These are phyloP conservation scores for Rachycentron canadum DNA, from an alignment of 2,797 vertebrate species.

Conservation along the genomic window DNA sequence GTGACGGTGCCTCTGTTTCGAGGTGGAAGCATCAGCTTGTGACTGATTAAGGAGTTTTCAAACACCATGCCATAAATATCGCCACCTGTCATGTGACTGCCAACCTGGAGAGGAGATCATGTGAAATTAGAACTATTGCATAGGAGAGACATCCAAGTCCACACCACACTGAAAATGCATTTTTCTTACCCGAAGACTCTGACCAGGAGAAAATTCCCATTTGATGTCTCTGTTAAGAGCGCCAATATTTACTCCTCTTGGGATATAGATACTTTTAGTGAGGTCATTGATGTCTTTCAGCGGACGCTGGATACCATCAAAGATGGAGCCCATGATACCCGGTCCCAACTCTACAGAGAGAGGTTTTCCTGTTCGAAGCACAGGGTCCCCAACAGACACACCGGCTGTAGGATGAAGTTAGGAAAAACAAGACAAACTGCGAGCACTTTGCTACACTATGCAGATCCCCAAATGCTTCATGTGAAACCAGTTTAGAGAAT, in stretches of 20 bases:
- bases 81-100: conserved; percentile 95
- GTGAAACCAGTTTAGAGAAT: background rate
- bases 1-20: conserved; percentile 95
- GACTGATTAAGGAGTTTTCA: conserved; percentile 97
- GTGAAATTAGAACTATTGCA: background rate
- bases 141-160: background rate
- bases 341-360: conserved; percentile 97
- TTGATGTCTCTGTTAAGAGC: conserved; percentile 94
- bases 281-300: conserved; percentile 94
- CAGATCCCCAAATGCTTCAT: background rate
- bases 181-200: conserved; percentile 90
- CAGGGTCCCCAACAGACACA: conserved; percentile 97
- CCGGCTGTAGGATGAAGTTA: conserved; percentile 88
- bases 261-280: conserved; percentile 98
- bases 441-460: background rate
- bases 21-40: conserved; percentile 97
- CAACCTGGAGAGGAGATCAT: conserved; percentile 72
- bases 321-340: conserved; percentile 99
- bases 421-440: conserved; percentile 77
- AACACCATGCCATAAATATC: conserved; percentile 81
- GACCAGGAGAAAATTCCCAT: conserved; percentile 94
- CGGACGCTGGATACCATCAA: conserved; percentile 98
- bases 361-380: conserved; percentile 97
- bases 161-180: background rate
- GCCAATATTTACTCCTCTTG: conserved; percentile 96